These are phyloP conservation scores for Agriotes lineatus DNA, from an alignment of 2,888 invertebrate species.

Conservation along the genomic window DNA sequence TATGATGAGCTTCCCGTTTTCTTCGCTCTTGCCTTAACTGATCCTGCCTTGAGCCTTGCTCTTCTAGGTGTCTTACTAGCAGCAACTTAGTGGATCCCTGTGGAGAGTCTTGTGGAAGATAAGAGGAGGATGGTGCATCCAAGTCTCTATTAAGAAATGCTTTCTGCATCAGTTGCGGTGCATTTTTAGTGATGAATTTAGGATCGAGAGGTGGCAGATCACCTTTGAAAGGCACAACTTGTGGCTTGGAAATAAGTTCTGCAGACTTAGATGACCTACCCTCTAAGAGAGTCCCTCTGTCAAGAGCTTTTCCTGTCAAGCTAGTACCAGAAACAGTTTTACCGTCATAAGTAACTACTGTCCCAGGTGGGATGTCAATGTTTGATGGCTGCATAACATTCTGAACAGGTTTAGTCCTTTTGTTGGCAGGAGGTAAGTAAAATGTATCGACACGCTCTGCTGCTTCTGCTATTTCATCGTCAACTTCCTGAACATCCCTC, in stretches of 20 bases:
- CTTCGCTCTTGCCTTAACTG: constrained; percentile 34
- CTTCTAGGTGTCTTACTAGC: constrained; percentile 60
- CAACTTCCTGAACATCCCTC: constrained; percentile 25
- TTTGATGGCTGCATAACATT: constrained; percentile 59
- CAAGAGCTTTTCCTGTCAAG: constrained; percentile 64
- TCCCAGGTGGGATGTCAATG: constrained; percentile 68
- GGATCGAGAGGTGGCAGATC: constrained; percentile 76
- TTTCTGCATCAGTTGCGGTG: constrained; percentile 59
- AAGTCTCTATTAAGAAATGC: constrained; percentile 59
- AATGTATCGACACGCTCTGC: constrained; percentile 79
- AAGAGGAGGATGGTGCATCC: constrained; percentile 53
- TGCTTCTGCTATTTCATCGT: constrained; percentile 73
- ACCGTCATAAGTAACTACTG: constrained; percentile 82
- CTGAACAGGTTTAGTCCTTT: constrained; percentile 60
- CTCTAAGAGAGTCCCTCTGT: constrained; percentile 52
- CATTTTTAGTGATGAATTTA: constrained; percentile 63
- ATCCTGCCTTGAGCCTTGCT: constrained; percentile 47
- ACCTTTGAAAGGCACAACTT: constrained; percentile 81
- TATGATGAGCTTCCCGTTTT: constrained; percentile 60
- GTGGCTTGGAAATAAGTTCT: constrained; percentile 74
- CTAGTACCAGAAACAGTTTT: constrained; percentile 79
- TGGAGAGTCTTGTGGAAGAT: constrained; percentile 26
- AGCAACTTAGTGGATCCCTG: constrained; percentile 65
- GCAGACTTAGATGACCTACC: constrained; percentile 69
- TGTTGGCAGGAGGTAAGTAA: constrained; percentile 78